A percentile compares a stretch with the other conserved stretches of the same genome.
Conservation (phyloP, 2,888 invertebrate genomes). For the Drosophila mettleri region DNA sequence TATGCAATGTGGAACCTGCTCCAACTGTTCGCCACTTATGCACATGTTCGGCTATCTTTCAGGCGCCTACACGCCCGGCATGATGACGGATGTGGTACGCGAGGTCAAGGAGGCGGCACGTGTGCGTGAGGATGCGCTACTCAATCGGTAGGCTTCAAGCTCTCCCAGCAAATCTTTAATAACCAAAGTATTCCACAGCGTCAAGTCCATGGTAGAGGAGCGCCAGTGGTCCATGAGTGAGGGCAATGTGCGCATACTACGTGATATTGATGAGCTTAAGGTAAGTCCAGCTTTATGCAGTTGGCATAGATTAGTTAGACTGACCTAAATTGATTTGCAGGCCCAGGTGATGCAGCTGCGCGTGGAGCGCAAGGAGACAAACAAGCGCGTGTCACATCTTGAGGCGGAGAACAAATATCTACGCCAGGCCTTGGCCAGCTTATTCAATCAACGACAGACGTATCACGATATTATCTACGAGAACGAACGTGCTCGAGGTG, state of each 20-base stretch:
- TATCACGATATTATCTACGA: conserved; percentile 82
- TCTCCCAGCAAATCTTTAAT: not conserved
- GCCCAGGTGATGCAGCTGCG: conserved; percentile 88
- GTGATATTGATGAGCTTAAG: conserved; percentile 85
- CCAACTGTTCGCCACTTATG: not conserved
- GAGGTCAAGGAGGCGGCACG: conserved; percentile 91
- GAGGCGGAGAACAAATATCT: conserved; percentile 88
- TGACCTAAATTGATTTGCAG: conserved; percentile 84
- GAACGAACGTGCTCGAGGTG: conserved; percentile 78
- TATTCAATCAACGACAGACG: conserved; percentile 76
- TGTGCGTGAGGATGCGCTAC: conserved; percentile 90
- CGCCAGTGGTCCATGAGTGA: conserved; percentile 85
- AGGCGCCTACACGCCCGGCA: conserved; percentile 89
- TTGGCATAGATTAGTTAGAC: not conserved
- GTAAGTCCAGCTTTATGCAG: conserved; percentile 54
- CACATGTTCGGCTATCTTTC: conserved; percentile 37
- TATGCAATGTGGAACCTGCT: not conserved
- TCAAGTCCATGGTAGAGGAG: conserved; percentile 85
- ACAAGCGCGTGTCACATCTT: conserved; percentile 88
- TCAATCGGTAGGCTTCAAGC: conserved; percentile 77
- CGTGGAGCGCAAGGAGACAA: conserved; percentile 88
- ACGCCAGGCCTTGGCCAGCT: conserved; percentile 82
- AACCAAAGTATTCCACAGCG: conserved; percentile 58
- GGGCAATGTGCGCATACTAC: conserved; percentile 83
- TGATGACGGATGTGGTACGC: conserved; percentile 89